Base-by-base conservation (phyloP, 2,113 vertebrate species). In the Salvelinus namaycush region DNA sequence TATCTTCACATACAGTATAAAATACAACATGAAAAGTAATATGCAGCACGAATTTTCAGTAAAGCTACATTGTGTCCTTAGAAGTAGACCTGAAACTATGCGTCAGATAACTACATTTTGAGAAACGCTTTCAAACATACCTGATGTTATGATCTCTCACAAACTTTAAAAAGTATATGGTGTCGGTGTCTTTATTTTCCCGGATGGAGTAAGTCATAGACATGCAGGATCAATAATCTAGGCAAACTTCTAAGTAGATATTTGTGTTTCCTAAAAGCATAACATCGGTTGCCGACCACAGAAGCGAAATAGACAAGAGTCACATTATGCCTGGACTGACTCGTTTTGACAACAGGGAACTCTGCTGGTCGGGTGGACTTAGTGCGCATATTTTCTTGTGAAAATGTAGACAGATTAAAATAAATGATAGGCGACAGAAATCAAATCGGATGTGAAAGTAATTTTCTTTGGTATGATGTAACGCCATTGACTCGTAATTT, bases 291-390 rank as follows among this genome's bases (percentile, higher is more conserved):
- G 77, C 39, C 18, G 59, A 77, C 59, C 31, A 59, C 57, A 71
- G 59, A 11, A 76, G 51, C 79, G 75, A 80, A 85, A 87, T 80
- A 82, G 80, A 83, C 76, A 84, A 86, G 51, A 34, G 29, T 89
- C 86, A 76, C 75, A 77, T 87, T 87, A 80, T 82, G 77, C 7
- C 18, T 84, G 12, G 16, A 8, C 70, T 76, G 11, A 49, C 75
- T 49, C 8, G 13, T 49, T 49, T 4, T 81, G 68, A 78, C 49
- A 77, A 85, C 78, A 81, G 87, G 29, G 74, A 0, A 26, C 84
- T 88, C 86, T 84, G 76, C 76, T 44, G 83, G 86, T 34, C 73
- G 72, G 85, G 86, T 77, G 83, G 86, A 89, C 70, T 68, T 59
- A 70, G 29, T 88, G 85, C 82, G 24, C 14, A 16, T 54, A 54